Evolutionary conservation across 2,797 vertebrate genomes (phyloP).

Genomic region (Oryzias dopingdopingensis): DNA sequence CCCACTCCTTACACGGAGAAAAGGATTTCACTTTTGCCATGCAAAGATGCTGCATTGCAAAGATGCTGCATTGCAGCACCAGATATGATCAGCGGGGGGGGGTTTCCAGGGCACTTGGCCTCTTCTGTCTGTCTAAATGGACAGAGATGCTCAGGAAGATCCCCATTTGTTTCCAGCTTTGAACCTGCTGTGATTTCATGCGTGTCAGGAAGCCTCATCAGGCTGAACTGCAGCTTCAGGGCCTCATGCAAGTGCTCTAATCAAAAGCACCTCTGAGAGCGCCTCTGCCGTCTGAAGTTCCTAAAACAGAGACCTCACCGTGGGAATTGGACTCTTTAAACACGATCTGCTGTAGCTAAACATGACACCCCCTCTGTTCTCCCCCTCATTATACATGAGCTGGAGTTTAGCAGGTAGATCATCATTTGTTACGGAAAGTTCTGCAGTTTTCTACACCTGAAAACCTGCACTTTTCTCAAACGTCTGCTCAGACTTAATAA

Average conservation of each 20-base stretch:
- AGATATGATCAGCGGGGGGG: no score
- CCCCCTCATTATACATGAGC: slow-evolving; percentile 19
- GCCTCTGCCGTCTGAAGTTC: slow-evolving; percentile 23
- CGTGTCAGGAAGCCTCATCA: slow-evolving; percentile 50
- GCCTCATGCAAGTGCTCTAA: slow-evolving; percentile 34
- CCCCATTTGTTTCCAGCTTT: slow-evolving; percentile 45
- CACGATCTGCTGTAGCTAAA: slow-evolving; percentile 13
- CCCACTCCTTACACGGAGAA: background rate
- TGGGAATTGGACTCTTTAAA: slow-evolving; percentile 33
- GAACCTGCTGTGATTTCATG: slow-evolving; percentile 46
- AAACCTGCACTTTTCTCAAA: background rate
- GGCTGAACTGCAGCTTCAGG: slow-evolving; percentile 33
- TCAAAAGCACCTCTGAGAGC: slow-evolving; percentile 65
- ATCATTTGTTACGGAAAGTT: slow-evolving; percentile 10
- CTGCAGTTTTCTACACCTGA: slow-evolving; percentile 5
- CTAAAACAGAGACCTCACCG: slow-evolving; percentile 26
- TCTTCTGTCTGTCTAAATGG: no score
- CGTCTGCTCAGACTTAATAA: background rate
- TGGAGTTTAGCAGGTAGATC: slow-evolving; percentile 8
- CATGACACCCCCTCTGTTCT: background rate
- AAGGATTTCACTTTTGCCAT: no score
- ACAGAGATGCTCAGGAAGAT: background rate
- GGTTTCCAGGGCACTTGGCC: background rate
- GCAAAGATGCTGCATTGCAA: no score
- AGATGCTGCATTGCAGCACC: no score